Conservation (phyloP, 2,888 invertebrate genomes). For the Dermolepida albohirtum region DNA sequence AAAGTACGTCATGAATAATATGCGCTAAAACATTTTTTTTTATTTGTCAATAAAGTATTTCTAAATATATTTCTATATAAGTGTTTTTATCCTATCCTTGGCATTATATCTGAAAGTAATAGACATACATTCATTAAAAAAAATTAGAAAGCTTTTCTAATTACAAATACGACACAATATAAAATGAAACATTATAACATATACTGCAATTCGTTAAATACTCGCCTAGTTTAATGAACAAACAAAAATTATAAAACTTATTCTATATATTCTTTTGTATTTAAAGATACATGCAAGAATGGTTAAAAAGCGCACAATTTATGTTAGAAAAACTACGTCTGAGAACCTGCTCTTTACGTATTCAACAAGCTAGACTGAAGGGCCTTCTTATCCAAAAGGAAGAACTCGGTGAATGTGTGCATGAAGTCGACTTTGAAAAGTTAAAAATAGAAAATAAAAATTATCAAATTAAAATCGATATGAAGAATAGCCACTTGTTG, state of each 20-base stretch:
- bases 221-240: not conserved
- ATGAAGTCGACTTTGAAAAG: slow-evolving; percentile 74
- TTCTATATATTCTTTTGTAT: slow-evolving; percentile 41
- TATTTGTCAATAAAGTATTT: too few relatives aligned
- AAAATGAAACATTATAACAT: too few relatives aligned
- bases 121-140: too few relatives aligned
- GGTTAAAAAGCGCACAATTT: slow-evolving; percentile 69
- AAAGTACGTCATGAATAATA: too few relatives aligned
- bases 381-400: slow-evolving; percentile 69
- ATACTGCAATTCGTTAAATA: too few relatives aligned
- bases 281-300: slow-evolving; percentile 72
- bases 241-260: not conserved
- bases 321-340: slow-evolving; percentile 72
- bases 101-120: too few relatives aligned
- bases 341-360: slow-evolving; percentile 65
- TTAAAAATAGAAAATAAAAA: slow-evolving; percentile 72
- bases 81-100: too few relatives aligned
- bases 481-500: slow-evolving; percentile 67
- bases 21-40: too few relatives aligned
- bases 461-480: slow-evolving; percentile 67
- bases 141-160: too few relatives aligned
- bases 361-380: slow-evolving; percentile 68
- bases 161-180: too few relatives aligned
- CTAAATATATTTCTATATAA: too few relatives aligned
- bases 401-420: slow-evolving; percentile 70